These are phyloP conservation scores for Lamprotornis superbus DNA, from an alignment of 2,113 vertebrate genomes.

Conservation along the genomic window DNA sequence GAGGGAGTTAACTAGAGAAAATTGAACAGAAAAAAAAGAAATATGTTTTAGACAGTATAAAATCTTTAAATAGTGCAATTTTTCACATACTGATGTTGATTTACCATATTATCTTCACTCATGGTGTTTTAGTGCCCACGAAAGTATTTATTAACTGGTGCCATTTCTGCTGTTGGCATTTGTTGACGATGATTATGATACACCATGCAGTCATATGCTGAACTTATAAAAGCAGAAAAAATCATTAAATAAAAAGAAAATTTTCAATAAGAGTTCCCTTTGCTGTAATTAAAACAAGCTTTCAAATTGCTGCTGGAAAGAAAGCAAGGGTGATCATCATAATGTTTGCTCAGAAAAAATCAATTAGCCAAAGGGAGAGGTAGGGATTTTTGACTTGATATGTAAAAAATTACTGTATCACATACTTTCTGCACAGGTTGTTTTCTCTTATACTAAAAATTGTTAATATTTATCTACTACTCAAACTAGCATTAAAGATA, in stretches of 20 bases:
- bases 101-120: not conserved
- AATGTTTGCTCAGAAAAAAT: not conserved
- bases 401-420: not conserved
- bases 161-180: not conserved
- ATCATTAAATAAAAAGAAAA: not conserved
- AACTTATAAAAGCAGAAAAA: not conserved
- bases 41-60: not conserved
- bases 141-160: not conserved
- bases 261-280: not conserved
- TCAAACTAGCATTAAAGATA: not conserved
- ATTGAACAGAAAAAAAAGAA: not conserved
- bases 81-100: not conserved
- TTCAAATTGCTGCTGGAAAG: not conserved
- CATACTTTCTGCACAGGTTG: not conserved
- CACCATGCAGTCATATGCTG: not conserved
- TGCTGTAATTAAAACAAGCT: not conserved
- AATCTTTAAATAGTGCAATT: not conserved
- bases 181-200: not conserved
- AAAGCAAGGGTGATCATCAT: not conserved
- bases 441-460: not conserved
- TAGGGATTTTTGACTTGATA: not conserved
- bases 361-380: not conserved
- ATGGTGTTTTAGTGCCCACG: not conserved
- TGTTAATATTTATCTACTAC: not conserved
- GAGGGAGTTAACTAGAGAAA: conserved; percentile 2